Base-by-base conservation (phyloP, 1,140 invertebrate species). In the Goniozus legneri region DNA sequence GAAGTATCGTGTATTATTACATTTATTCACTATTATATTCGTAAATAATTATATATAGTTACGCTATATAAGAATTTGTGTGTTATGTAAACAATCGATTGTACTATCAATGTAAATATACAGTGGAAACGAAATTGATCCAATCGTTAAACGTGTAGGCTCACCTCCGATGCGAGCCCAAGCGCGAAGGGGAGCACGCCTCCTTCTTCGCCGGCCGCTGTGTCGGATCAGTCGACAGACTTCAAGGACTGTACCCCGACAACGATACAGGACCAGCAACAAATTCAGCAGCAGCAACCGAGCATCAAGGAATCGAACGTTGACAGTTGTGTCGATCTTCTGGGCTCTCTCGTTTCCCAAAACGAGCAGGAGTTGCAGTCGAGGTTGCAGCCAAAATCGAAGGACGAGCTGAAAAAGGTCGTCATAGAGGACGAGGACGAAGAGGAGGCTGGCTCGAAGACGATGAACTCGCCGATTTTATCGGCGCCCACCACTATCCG, bases 401-500 rank as follows among this genome's bases (percentile, higher is more conserved):
- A 30, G 58, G n/a, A n/a, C n/a, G n/a, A n/a, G n/a, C n/a, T n/a
- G n/a, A n/a, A n/a, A n/a, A n/a, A n/a, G n/a, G 50, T 43, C 19
- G 56, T 59, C 31, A 54, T 65, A 2, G 64, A 66, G 3, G 67
- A 70, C 8, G 58, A 56, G 0, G 64, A 65, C 2, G 70, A 73
- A 3, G 71, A 69, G 8, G 69, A 70, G 4, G 69, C 74, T 8
- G 68, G 71, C 7, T 67, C 71, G 15, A 62, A 64, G 20, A 47
- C 57, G 6, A 50, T 64, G 3, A 22, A 55, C 48, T 78, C 67
- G 50, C 86, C 87, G 7, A 89, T 89, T 42, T 59, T 89, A 14
- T 87, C 86, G 12, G 83, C 84, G 50, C 87, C 88, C 1, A 87
- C 86, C 56, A 89, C 84, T 18, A 84, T 91, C 39, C 78, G 88